Conservation (phyloP, 2,113 vertebrate species). For the Tapirus terrestris region DNA sequence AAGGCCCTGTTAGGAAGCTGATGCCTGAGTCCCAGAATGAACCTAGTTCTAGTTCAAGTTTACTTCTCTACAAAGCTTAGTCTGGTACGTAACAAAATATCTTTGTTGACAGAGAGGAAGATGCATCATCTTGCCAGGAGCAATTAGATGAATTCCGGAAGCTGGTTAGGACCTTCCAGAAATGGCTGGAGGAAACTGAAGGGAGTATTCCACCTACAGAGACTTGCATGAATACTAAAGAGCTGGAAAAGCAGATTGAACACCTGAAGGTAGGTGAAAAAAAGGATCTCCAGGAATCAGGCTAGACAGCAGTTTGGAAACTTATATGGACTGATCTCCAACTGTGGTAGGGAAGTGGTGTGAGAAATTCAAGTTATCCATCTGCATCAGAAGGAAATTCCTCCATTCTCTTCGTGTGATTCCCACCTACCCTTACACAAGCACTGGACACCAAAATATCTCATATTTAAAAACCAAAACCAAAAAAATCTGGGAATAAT, state of each 20-base stretch:
- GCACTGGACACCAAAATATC: neutral
- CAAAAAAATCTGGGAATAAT: neutral
- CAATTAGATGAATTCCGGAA: conserved; percentile 88
- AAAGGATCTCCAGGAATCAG: neutral
- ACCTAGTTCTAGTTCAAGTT: conserved; percentile 82
- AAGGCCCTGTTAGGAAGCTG: conserved; percentile 30
- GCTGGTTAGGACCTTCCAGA: conserved; percentile 87
- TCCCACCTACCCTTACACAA: neutral
- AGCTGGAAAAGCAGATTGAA: conserved; percentile 91
- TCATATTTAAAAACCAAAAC: conserved; percentile 37
- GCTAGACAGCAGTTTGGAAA: neutral
- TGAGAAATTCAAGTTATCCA: neutral
- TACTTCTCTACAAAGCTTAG: conserved; percentile 75
- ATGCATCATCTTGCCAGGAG: conserved; percentile 88
- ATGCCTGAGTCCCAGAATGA: conserved; percentile 42
- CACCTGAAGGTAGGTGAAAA: conserved; percentile 91
- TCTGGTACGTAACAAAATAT: conserved; percentile 75
- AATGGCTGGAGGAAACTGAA: conserved; percentile 94
- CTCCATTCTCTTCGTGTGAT: neutral
- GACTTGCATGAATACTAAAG: conserved; percentile 89
- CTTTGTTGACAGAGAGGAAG: conserved; percentile 85
- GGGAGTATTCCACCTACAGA: conserved; percentile 90
- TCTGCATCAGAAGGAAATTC: neutral
- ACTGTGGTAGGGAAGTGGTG: neutral
- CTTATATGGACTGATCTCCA: neutral